These are phyloP conservation scores for Simalia tracyae DNA, from an alignment of 2,797 vertebrate genomes.

Conservation along the genomic window DNA sequence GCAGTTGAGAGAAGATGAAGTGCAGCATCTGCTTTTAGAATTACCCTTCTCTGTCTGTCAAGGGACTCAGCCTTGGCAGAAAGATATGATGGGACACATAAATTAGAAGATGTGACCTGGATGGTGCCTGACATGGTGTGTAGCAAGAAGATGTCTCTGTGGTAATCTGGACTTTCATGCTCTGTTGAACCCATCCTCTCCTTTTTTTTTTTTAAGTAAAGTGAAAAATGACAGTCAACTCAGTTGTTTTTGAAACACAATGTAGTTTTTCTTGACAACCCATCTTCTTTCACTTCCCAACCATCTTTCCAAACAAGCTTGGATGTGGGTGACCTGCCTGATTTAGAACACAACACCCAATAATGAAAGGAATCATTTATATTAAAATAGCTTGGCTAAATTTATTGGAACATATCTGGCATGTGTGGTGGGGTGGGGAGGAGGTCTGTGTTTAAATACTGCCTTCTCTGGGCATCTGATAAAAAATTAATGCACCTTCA, in stretches of 20 bases:
- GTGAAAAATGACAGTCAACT: conserved; percentile 72
- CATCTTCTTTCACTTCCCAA: background rate
- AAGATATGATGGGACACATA: conserved; percentile 60
- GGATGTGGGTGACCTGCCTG: conserved; percentile 60
- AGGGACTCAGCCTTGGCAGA: conserved; percentile 61
- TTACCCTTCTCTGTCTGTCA: conserved; percentile 51
- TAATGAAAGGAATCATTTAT: conserved; percentile 51
- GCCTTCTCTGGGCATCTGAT: conserved; percentile 63
- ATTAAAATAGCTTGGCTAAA: conserved; percentile 57
- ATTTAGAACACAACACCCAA: conserved; percentile 42
- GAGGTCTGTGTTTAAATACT: conserved; percentile 49
- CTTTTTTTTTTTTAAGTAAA: conserved; percentile 48
- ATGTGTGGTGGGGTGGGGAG: background rate
- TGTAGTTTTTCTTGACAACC: conserved; percentile 54
- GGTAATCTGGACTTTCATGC: conserved; percentile 73
- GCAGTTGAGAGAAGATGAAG: conserved; percentile 56
- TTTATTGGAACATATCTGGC: conserved; percentile 55
- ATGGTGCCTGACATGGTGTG: conserved; percentile 64
- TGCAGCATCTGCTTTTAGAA: conserved; percentile 57
- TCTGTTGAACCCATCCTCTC: conserved; percentile 60
- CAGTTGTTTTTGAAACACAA: conserved; percentile 67
- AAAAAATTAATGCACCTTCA: conserved; percentile 66
- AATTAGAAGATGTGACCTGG: conserved; percentile 66
- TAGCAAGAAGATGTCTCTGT: conserved; percentile 63
- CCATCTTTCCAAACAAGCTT: conserved; percentile 58